phyloP scores from a whole-genome alignment of 2,113 vertebrate genomes.

The Otus sunia region DNA sequence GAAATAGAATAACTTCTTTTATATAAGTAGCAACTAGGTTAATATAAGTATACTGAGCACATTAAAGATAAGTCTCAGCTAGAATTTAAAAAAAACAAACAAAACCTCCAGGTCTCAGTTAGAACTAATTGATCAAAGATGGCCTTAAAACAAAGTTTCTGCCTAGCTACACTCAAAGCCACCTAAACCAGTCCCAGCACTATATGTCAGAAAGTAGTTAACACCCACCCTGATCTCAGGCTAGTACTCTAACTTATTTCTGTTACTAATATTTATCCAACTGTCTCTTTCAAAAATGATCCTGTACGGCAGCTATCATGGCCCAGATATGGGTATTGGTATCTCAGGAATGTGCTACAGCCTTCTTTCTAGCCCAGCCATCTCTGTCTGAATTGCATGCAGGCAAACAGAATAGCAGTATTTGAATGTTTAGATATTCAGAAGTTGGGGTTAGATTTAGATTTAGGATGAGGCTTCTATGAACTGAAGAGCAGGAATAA shows the following conservation, averaged over 20 bases:
- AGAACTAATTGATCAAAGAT: neutral
- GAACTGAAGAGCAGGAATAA: neutral
- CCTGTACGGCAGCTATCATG: neutral
- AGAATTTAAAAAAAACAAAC: neutral
- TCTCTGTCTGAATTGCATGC: neutral
- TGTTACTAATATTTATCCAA: neutral
- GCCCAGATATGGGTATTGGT: neutral
- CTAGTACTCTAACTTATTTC: neutral
- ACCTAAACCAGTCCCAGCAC: neutral
- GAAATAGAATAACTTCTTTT: neutral
- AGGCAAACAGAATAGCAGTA: neutral
- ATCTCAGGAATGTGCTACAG: neutral
- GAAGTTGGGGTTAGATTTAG: neutral
- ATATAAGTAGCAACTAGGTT: neutral
- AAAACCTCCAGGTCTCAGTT: neutral
- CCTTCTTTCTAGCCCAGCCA: neutral
- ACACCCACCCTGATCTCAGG: neutral
- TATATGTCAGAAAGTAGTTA: neutral
- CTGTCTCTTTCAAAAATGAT: neutral
- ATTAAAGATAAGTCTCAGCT: neutral
- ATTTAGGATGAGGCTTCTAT: neutral
- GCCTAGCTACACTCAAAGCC: neutral
- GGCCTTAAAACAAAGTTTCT: neutral
- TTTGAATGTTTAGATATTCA: neutral
- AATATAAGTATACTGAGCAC: neutral